A percentile compares a stretch with the other conserved stretches of the same genome.
Evolutionary conservation across 2,797 vertebrate genomes (phyloP).

Genomic region (Phataginus tetradactyla): DNA sequence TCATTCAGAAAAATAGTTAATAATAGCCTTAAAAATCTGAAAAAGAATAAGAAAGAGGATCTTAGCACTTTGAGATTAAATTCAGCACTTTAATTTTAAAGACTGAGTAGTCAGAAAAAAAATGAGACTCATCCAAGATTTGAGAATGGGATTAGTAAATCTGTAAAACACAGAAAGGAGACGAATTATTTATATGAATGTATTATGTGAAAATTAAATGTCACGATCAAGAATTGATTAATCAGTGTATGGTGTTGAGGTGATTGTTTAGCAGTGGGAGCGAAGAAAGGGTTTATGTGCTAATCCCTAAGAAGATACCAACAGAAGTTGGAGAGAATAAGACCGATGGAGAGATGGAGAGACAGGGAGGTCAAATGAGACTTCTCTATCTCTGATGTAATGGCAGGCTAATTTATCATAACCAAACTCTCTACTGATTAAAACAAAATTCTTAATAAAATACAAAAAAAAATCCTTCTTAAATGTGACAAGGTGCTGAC

Average conservation of each 20-base stretch:
- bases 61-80: not conserved
- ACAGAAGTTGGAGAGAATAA: not conserved
- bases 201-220: constrained; percentile 39
- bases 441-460: not conserved
- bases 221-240: not conserved
- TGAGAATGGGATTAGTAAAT: constrained; percentile 1
- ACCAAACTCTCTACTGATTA: not conserved
- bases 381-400: not conserved
- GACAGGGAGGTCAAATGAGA: not conserved
- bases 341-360: too few species aligned
- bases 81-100: not conserved
- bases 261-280: not conserved
- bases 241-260: not conserved
- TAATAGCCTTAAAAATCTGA: constrained; percentile 1
- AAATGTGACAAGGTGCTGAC: not conserved
- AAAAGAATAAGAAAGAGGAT: not conserved
- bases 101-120: not conserved
- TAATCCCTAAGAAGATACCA: not conserved
- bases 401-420: not conserved
- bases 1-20: constrained; percentile 3
- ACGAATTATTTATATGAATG: not conserved
- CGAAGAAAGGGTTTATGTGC: not conserved
- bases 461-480: too few species aligned
- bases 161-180: not conserved
- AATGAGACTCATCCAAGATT: not conserved